Evolutionary conservation across 1,140 invertebrate species (phyloP).

Genomic region (Drosophila pallidifrons): DNA sequence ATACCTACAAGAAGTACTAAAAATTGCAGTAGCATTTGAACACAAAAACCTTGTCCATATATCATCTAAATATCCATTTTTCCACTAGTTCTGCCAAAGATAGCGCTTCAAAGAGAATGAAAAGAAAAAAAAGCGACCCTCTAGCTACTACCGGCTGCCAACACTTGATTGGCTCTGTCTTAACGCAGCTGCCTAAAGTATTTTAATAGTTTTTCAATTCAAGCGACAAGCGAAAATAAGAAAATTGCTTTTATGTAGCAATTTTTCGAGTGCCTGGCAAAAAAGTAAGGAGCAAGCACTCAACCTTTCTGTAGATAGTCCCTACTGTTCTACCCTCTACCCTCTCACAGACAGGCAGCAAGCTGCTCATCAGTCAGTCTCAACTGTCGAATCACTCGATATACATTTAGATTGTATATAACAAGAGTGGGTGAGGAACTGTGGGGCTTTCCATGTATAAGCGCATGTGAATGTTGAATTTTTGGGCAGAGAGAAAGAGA

Average conservation of each 20-base stretch:
- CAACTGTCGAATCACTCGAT: slow-evolving; percentile 64
- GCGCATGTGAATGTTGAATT: slow-evolving; percentile 27
- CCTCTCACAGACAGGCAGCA: neutral
- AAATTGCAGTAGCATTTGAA: no score
- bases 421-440: neutral
- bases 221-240: slow-evolving; percentile 54
- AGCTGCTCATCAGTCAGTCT: slow-evolving; percentile 42
- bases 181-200: slow-evolving; percentile 19
- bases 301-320: neutral
- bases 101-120: no score
- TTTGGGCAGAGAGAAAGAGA: neutral
- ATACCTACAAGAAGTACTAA: no score
- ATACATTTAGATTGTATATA: slow-evolving; percentile 49
- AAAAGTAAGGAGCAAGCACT: neutral
- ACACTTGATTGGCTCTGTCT: neutral
- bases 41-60: no score
- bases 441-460: slow-evolving; percentile 37
- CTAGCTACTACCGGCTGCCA: no score
- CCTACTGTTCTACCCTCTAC: neutral
- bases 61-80: no score
- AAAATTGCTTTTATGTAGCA: slow-evolving; percentile 67
- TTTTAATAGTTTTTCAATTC: slow-evolving; percentile 69
- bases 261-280: neutral
- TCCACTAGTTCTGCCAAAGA: no score
- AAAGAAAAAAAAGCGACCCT: no score